A percentile compares a stretch with the other conserved stretches of the same genome.
These are phyloP conservation scores for Phania funesta DNA, from an alignment of 2,888 invertebrate genomes.

Conservation along the genomic window DNA sequence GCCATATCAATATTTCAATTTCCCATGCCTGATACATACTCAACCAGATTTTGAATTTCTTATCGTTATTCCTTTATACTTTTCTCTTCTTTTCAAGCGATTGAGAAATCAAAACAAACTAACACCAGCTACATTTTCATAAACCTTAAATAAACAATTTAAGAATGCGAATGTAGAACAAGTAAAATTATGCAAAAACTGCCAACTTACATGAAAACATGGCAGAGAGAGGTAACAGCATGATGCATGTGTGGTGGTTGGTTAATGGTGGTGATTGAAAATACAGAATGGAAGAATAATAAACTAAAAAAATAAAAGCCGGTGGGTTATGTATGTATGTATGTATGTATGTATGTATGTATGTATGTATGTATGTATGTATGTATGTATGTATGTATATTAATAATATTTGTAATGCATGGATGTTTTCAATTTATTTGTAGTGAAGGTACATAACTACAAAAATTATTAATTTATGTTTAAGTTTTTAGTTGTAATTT, in stretches of 20 bases:
- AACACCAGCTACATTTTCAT: background rate
- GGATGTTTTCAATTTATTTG: no score
- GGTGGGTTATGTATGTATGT: constrained; percentile 11
- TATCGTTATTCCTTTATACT: background rate
- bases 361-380: background rate
- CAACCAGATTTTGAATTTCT: background rate
- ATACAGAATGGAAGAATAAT: background rate
- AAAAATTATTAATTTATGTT: no score
- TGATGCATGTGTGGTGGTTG: background rate
- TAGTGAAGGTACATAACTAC: no score
- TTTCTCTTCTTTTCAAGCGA: background rate
- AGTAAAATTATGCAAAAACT: background rate
- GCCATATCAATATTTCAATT: no score
- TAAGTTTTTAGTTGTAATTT: no score
- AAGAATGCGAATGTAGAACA: constrained; percentile 18
- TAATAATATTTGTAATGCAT: no score
- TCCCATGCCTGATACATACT: no score
- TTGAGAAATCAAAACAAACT: constrained; percentile 50
- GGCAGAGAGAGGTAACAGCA: constrained; percentile 2
- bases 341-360: background rate
- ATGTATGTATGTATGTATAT: background rate
- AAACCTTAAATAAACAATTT: background rate
- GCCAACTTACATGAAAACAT: background rate
- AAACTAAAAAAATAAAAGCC: constrained; percentile 10
- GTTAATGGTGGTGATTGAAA: background rate